These are phyloP conservation scores for Amphiura filiformis DNA, from an alignment of 35 echinoderm and acorn worm species.

Conservation along the genomic window DNA sequence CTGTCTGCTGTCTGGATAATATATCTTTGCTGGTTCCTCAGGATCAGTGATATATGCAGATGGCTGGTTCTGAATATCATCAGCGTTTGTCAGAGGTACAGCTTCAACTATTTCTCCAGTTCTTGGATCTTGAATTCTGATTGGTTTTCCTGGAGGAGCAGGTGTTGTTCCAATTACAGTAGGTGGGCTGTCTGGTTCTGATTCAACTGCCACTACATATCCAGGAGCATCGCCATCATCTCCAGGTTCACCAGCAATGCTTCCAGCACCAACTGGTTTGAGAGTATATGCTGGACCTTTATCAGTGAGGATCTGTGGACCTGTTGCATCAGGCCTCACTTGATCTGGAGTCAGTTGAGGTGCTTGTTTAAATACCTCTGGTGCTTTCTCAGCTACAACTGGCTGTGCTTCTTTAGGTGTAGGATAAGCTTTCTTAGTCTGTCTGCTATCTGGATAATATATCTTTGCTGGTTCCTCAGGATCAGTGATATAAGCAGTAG, in stretches of 20 bases:
- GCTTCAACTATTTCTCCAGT: constrained; percentile 49
- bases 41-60: constrained; percentile 46
- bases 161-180: background rate
- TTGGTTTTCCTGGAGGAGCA: background rate
- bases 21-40: constrained; percentile 15
- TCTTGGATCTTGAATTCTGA: constrained; percentile 25
- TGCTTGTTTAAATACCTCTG: background rate
- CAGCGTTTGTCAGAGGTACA: constrained; percentile 5
- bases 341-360: background rate
- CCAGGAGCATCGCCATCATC: background rate
- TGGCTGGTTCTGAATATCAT: constrained; percentile 16
- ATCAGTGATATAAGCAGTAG: background rate
- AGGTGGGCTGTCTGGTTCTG: constrained; percentile 17
- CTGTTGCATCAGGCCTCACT: background rate
- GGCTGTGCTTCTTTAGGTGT: background rate
- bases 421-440: background rate
- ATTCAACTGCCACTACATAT: constrained; percentile 3
- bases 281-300: constrained; percentile 46
- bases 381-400: background rate
- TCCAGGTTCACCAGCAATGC: background rate
- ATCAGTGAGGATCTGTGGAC: constrained; percentile 26
- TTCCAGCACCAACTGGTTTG: constrained; percentile 16
- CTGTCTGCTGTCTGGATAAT: constrained; percentile 23
- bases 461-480: background rate
- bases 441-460: background rate